Conservation (phyloP, 2,888 invertebrate species). For the Entomobrya proxima region DNA sequence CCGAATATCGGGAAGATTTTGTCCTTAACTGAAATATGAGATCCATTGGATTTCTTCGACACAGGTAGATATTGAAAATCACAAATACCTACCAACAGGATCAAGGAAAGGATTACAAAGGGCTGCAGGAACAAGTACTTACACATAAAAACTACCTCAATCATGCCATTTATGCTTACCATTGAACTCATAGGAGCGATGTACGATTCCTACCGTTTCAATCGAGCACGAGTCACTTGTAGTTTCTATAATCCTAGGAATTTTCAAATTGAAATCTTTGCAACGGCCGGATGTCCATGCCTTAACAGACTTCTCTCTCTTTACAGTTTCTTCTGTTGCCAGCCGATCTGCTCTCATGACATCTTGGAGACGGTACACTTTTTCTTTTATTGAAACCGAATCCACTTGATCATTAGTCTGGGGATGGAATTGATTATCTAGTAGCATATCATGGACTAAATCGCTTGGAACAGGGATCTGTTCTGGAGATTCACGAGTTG, state of each 20-base stretch:
- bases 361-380: conserved; percentile 22
- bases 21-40: conserved; percentile 82
- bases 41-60: conserved; percentile 76
- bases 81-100: conserved; percentile 84
- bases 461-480: not conserved
- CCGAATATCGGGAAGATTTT: conserved; percentile 78
- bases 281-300: conserved; percentile 22
- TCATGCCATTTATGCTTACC: conserved; percentile 76
- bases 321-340: conserved; percentile 21
- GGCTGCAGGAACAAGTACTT: not conserved
- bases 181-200: conserved; percentile 77
- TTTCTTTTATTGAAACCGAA: conserved; percentile 28
- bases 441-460: conserved; percentile 37
- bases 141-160: not conserved
- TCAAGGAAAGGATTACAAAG: too few relatives aligned
- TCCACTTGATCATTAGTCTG: conserved; percentile 10
- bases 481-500: conserved; percentile 14
- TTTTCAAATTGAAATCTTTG: conserved; percentile 45
- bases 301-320: not conserved
- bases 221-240: conserved; percentile 71
- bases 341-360: conserved; percentile 27
- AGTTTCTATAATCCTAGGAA: conserved; percentile 73
- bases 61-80: conserved; percentile 94
- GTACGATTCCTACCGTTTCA: conserved; percentile 77
- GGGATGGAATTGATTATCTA: conserved; percentile 29